These are phyloP conservation scores for Anthoscopus minutus DNA, from an alignment of 2,113 vertebrate species.

Conservation along the genomic window DNA sequence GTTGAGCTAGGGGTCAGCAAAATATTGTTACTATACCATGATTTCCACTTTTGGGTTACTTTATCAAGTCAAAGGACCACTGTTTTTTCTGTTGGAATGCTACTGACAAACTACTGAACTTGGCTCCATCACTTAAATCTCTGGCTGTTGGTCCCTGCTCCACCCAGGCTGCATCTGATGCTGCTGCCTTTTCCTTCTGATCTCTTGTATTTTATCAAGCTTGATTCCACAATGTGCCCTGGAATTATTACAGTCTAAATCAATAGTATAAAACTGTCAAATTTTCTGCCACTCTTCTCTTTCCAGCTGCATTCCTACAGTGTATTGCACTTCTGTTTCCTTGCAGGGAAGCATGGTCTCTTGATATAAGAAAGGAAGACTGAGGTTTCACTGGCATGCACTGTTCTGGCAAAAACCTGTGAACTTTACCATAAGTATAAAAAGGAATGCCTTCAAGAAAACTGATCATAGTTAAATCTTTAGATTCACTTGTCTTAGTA, in stretches of 20 bases:
- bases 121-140: neutral
- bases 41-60: neutral
- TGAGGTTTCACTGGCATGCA: neutral
- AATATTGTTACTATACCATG: neutral
- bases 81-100: neutral
- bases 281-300: neutral
- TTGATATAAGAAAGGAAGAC: neutral
- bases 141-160: neutral
- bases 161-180: accelerated
- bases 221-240: neutral
- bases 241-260: neutral
- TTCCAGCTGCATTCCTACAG: neutral
- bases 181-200: neutral
- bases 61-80: neutral
- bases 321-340: neutral
- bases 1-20: neutral
- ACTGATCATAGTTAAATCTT: neutral
- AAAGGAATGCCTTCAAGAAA: neutral
- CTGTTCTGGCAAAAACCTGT: neutral
- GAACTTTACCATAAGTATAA: neutral
- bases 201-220: neutral
- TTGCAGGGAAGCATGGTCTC: neutral
- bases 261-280: neutral
- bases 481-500: neutral
- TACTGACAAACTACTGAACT: neutral